Percentiles rank a stretch among this genome's conserved stretches.
phyloP scores from a whole-genome alignment of 1,140 invertebrate genomes.

The Pseudomyrmex pallidus region DNA sequence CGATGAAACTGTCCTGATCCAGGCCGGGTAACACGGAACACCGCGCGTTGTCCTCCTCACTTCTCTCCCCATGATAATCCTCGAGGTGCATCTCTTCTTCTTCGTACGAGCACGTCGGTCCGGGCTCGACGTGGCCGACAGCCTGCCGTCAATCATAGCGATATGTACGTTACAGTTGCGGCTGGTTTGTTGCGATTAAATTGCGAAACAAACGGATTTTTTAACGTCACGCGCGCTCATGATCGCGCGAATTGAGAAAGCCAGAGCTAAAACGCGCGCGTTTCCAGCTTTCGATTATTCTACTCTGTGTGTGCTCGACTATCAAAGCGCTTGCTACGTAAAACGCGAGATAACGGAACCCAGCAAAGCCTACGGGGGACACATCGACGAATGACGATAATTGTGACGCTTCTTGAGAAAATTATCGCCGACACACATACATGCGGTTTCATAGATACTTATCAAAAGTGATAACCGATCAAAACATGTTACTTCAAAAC shows the following conservation, averaged over 20 bases:
- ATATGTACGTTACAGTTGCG: slow-evolving; percentile 28
- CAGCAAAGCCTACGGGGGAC: neutral
- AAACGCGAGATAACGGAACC: slow-evolving; percentile 26
- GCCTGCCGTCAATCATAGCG: slow-evolving; percentile 53
- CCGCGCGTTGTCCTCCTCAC: slow-evolving; percentile 58
- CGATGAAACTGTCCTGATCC: slow-evolving; percentile 55
- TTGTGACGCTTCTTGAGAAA: neutral
- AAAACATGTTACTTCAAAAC: neutral
- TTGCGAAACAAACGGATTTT: slow-evolving; percentile 51
- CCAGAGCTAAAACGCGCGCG: no score
- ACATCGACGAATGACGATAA: slow-evolving; percentile 13
- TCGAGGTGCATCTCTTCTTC: slow-evolving; percentile 67
- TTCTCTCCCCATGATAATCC: slow-evolving; percentile 60
- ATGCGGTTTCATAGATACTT: no score
- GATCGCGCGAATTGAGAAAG: slow-evolving; percentile 38
- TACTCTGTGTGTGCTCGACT: neutral
- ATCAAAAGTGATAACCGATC: no score
- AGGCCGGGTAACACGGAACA: slow-evolving; percentile 6
- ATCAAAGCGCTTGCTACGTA: neutral
- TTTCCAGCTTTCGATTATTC: slow-evolving; percentile 1
- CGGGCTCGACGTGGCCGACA: slow-evolving; percentile 44
- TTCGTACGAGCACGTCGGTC: slow-evolving; percentile 21
- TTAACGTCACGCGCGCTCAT: slow-evolving; percentile 8
- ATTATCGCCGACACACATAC: neutral
- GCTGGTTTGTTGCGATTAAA: neutral